Evolutionary conservation across 2,888 invertebrate species (phyloP), one percentile per base, ranked within the genome.

Genomic region (Parascotia fuliginaria): DNA sequence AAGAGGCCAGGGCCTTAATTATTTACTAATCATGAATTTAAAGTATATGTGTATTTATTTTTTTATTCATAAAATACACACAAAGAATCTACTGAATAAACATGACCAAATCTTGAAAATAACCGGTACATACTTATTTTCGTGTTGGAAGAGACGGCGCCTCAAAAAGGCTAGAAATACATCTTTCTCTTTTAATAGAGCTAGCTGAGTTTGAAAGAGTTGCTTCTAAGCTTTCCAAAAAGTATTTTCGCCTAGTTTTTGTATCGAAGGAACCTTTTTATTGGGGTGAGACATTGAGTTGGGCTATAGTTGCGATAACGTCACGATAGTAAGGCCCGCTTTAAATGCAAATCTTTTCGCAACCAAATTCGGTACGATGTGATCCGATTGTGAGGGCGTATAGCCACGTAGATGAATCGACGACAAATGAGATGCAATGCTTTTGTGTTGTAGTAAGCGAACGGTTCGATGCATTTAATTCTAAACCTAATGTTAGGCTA

Each of bases 291-390:
- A 66, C 73, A 71, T 74, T 75, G 72, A 66, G 70, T 45, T 44
- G 53, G 56, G 48, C 41, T 52, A 50, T 60, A 67, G 51, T 59
- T 61, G 70, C 70, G 79, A 80, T 82, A 81, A 77, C 77, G 77
- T 71, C 67, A 49, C 68, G 72, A 73, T 73, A 72, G 60, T 73
- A 65, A 64, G 60, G 63, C 72, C 64, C 72, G 70, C 67, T 83
- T 76, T 76, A 83, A 81, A 83, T 83, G 78, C 78, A 83, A 83
- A 84, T 81, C 75, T 74, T 65, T 73, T 62, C 68, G 57, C 69
- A 60, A 72, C 65, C 66, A 69, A 75, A 72, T 75, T 73, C 61
- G 47, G 65, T 43, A 61, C 49, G 60, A 66, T 42, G 64, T 44
- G 46, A 38, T 53, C 15, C 12, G 11, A 22, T 28, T 43, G 19